Base-by-base conservation (phyloP, 1,140 invertebrate genomes). In the Wiebesia pumilae region DNA sequence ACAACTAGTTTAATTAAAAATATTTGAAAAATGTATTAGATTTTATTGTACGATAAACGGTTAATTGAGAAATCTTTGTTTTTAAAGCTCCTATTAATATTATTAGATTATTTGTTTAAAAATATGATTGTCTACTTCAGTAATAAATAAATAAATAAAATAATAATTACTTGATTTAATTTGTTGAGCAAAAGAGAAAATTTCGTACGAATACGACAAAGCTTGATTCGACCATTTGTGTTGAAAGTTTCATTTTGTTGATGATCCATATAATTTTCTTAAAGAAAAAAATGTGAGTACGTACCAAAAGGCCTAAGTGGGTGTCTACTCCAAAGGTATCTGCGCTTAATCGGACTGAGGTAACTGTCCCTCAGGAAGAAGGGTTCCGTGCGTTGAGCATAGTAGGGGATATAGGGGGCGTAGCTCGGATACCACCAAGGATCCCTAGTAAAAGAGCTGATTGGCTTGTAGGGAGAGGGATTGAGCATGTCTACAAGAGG, bases 311-410 rank as follows among this genome's bases (percentile, higher is more conserved):
- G 97, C 94, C 97, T 96, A 93, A 97, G 95, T 91, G 97, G 97
- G 93, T 98, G 97, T 94, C 96, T 96, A 92, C 96, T 96, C 97
- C 97, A 98, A 89, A 98, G 95, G 94, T 97, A 98, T 93, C 96
- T 96, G 93, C 97, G 96, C 95, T 97, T 97, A 91, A 98, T 95
- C 79, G 97, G 97, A 89, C 97, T 97, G 91, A 98, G 95, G 94
- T 97, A 98, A 90, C 97, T 97, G 94, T 97, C 96, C 86, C 97
- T 95, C 90, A 97, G 95, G 94, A 96, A 97, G 90, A 96, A 97
- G 83, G 97, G 97, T 89, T 95, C 96, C 90, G 94, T 95, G 94
- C 95, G 95, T 89, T 95, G 94, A 89, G 92, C 94, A 90, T 94
- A 95, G 88, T 95, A 94, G 19, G 94, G 94, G 87, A 95, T 95